These are phyloP conservation scores for Chlorodrepanis virens DNA, from an alignment of 2,113 vertebrate species.

Conservation along the genomic window DNA sequence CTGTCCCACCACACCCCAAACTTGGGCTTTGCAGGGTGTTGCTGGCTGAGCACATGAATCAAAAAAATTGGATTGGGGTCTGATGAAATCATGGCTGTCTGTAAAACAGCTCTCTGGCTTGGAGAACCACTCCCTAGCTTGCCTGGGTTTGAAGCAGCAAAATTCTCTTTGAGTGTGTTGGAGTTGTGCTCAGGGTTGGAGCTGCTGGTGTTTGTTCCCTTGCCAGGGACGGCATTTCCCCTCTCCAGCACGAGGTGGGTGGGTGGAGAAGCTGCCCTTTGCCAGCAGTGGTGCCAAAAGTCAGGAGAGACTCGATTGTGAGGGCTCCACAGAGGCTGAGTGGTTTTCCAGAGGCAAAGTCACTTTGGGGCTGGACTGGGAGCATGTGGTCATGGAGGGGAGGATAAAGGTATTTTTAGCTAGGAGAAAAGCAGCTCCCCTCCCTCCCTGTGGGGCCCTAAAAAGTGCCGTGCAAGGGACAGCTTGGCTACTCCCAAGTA, in stretches of 20 bases:
- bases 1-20: not conserved
- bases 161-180: not conserved
- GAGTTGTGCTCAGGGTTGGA: not conserved
- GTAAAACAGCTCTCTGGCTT: not conserved
- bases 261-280: not conserved
- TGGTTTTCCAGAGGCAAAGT: constrained; percentile 3
- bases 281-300: not conserved
- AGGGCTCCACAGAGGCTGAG: not conserved
- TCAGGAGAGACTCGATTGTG: not conserved
- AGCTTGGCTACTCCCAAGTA: not conserved
- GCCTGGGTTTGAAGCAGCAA: not conserved
- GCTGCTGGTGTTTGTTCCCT: not conserved
- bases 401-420: constrained; percentile 18
- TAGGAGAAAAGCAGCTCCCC: not conserved
- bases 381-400: not conserved
- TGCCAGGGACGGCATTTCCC: not conserved
- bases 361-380: not conserved
- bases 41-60: not conserved
- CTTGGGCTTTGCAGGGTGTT: not conserved
- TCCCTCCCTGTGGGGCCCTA: not conserved
- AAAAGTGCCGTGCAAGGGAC: fast-evolving
- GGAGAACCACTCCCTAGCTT: not conserved
- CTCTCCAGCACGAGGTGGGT: not conserved
- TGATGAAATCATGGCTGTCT: constrained; percentile 1
- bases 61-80: not conserved